Evolutionary conservation across 2,888 invertebrate species (phyloP).

Genomic region (Capitulum mitella): DNA sequence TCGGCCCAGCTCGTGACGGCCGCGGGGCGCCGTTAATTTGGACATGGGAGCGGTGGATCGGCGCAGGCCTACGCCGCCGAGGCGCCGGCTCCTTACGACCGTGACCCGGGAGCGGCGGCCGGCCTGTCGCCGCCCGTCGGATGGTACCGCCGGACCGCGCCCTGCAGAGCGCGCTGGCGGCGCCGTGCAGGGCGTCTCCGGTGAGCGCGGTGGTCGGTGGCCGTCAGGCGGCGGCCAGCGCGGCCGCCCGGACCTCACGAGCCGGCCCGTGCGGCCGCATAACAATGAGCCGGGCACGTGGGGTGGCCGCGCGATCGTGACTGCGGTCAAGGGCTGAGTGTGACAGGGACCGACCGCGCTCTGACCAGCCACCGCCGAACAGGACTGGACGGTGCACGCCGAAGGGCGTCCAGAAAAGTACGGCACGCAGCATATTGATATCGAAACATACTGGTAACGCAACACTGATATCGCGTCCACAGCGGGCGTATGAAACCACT

Average conservation of each 20-base stretch:
- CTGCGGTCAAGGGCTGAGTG: not conserved
- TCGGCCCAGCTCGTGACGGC: not conserved
- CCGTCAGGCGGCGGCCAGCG: not conserved
- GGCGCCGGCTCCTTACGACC: not conserved
- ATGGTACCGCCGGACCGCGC: too few relatives aligned
- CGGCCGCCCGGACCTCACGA: not conserved
- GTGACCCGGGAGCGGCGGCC: not conserved
- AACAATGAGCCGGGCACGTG: not conserved
- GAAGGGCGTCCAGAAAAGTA: too few relatives aligned
- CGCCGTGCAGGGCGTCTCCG: too few relatives aligned
- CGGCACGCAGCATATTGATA: too few relatives aligned
- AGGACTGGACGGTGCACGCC: not conserved
- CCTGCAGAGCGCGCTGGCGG: too few relatives aligned
- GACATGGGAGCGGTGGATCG: conserved; percentile 5
- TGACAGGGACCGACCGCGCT: not conserved
- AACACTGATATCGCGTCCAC: not conserved
- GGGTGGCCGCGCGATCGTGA: not conserved
- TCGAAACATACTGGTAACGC: too few relatives aligned
- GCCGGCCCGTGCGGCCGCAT: not conserved
- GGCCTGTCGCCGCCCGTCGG: too few relatives aligned
- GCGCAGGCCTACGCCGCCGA: not conserved
- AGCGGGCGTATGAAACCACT: conserved; percentile 4
- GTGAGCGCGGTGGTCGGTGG: too few relatives aligned
- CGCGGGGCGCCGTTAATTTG: not conserved
- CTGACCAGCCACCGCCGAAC: not conserved